Evolutionary conservation across 2,888 invertebrate species (phyloP), one percentile per base, ranked within the genome.

Genomic region (Folsomia manolachei): DNA sequence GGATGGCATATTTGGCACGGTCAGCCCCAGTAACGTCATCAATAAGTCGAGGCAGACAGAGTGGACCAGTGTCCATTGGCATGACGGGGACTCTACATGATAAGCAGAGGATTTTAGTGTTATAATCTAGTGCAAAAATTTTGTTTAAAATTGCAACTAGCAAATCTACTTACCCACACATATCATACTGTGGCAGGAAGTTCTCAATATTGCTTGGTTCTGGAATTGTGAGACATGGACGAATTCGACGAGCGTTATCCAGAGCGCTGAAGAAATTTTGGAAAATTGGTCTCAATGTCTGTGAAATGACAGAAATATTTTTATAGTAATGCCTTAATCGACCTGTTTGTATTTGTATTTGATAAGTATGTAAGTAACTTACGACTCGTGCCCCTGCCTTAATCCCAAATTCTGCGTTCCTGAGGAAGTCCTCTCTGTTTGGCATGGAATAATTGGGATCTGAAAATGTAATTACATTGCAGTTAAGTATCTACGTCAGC

Each of bases 191-290:
- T 0, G 76, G 76, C 24, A 79, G n/a, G 53, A 78, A 79, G 61
- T 74, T 77, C 9, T 78, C 71, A 62, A 78, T 53, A n/a, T 71
- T 69, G 25, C 69, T 72, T 9, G 76, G 78, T 18, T 71, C 61
- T 63, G 70, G 65, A 26, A 65, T 25, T 2, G 70, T 52, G 24
- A 76, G 65, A 68, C 78, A 80, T 11, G 73, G 76, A n/a, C 64
- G n/a, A 75, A 86, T 82, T 7, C 87, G 83, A 0, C 88, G 87
- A 64, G 83, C 84, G 62, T 84, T 83, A 4, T 85, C 84, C 0
- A 87, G 78, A 68, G 88, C 88, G 0, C 88, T 88, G 79, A 89
- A 89, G 88, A 89, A 88, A 0, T 86, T 85, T 1, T 83, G 83
- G 83, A 87, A 89, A 4, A 79, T 79, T 23, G 81, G 79, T 19